Evolutionary conservation across 1,140 invertebrate genomes (phyloP).

Genomic region (Hyles vespertilio): DNA sequence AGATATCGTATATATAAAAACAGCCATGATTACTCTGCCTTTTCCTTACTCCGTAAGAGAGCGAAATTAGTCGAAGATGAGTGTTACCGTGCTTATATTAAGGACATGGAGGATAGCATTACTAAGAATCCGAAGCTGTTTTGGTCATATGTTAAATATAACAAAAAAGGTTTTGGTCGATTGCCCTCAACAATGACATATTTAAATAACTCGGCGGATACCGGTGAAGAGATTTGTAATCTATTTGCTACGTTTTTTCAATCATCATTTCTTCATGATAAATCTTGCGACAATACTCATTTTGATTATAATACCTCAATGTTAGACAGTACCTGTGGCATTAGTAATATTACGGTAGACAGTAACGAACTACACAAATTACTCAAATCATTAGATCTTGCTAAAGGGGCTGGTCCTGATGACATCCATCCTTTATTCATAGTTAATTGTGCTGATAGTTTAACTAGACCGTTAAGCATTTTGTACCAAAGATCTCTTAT

Average conservation of each 20-base stretch:
- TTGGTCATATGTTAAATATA: conserved; percentile 22
- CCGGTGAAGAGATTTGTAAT: conserved; percentile 13
- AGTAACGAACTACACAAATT: conserved; percentile 1
- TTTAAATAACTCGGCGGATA: conserved; percentile 11
- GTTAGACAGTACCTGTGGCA: not conserved
- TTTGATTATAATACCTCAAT: not conserved
- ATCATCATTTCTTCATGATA: conserved; percentile 9
- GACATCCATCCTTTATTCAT: conserved; percentile 21
- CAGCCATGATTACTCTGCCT: conserved; percentile 9
- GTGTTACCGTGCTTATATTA: conserved; percentile 18
- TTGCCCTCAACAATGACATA: conserved; percentile 9
- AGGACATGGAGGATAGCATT: conserved; percentile 13
- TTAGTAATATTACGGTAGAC: not conserved
- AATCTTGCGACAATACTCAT: not conserved
- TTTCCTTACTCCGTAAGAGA: not conserved
- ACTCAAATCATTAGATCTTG: not conserved
- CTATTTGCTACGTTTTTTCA: conserved; percentile 9
- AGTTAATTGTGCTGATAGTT: conserved; percentile 21
- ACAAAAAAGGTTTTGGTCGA: conserved; percentile 4
- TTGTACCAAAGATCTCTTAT: conserved; percentile 21
- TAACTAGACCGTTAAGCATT: conserved; percentile 20
- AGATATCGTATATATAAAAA: conserved; percentile 19
- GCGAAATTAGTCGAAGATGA: conserved; percentile 8
- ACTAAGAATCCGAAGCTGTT: conserved; percentile 17
- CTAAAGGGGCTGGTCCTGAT: conserved; percentile 20